Percentiles rank a stretch among this genome's conserved stretches.
These are phyloP conservation scores for Eurosta solidaginis DNA, from an alignment of 1,140 invertebrate species.

Conservation along the genomic window DNA sequence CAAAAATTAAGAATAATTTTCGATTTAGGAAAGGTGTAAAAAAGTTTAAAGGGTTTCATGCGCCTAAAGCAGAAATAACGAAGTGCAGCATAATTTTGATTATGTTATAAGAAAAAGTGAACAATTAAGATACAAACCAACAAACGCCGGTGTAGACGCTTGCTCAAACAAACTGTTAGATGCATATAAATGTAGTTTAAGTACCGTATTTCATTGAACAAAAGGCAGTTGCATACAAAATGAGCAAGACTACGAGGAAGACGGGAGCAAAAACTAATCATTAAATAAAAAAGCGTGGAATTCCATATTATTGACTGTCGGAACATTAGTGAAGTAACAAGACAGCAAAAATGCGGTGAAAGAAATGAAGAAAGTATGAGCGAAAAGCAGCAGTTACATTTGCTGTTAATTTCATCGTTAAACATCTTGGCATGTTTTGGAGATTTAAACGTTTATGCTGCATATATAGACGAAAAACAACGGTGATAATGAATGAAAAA, in stretches of 20 bases:
- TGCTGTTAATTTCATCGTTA: constrained; percentile 18
- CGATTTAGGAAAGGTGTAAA: no score
- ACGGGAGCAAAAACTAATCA: background rate
- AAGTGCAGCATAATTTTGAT: background rate
- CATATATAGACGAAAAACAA: background rate
- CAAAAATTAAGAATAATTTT: no score
- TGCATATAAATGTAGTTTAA: no score
- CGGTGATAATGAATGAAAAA: constrained; percentile 2
- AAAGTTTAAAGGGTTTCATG: no score
- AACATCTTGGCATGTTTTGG: constrained; percentile 21
- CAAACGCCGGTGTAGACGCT: background rate
- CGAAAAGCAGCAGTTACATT: background rate
- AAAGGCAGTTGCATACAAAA: background rate
- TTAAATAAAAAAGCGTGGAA: background rate
- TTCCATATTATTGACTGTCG: background rate
- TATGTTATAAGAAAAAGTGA: background rate
- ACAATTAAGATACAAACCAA: background rate
- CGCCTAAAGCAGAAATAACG: no score
- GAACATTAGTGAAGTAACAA: background rate
- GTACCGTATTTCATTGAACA: background rate
- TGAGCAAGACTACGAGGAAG: background rate
- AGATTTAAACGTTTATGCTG: constrained; percentile 1
- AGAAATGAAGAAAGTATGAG: background rate
- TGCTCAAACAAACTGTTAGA: no score
- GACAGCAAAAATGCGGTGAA: background rate